Percentiles rank a stretch among this genome's conserved stretches.
These are phyloP conservation scores for Ceratina calcarata DNA, from an alignment of 1,140 invertebrate species.

Conservation along the genomic window DNA sequence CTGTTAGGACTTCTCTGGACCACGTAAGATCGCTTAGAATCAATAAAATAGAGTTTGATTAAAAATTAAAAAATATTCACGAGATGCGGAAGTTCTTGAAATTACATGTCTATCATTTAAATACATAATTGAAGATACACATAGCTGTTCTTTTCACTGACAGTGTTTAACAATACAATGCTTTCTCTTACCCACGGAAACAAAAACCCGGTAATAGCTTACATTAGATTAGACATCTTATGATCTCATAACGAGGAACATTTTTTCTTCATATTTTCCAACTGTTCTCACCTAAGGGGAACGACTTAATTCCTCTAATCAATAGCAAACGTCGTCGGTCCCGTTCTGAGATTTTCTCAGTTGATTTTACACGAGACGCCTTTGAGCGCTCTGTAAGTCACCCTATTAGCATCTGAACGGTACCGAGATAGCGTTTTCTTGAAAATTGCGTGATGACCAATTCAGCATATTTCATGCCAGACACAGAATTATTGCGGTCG, in stretches of 20 bases:
- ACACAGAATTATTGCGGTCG: constrained; percentile 35
- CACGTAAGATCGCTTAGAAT: background rate
- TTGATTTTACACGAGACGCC: constrained; percentile 5
- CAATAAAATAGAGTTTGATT: background rate
- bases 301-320: background rate
- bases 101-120: no score
- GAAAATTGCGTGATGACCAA: constrained; percentile 52
- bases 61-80: no score
- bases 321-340: constrained; percentile 1
- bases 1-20: constrained; percentile 21
- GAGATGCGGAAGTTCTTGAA: no score
- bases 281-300: background rate
- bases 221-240: no score
- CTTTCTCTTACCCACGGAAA: background rate
- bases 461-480: constrained; percentile 37
- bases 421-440: constrained; percentile 23
- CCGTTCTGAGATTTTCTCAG: constrained; percentile 1
- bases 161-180: background rate
- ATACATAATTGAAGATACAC: background rate
- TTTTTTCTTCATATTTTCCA: background rate
- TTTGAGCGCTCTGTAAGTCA: constrained; percentile 33
- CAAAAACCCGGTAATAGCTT: background rate
- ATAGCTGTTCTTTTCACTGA: background rate
- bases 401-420: constrained; percentile 36
- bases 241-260: background rate